Percentiles rank a stretch among this genome's conserved stretches.
Conservation (phyloP, 30 jellyfish, hydroid and myxozoan genomes). For the Chironex yamaguchii region DNA sequence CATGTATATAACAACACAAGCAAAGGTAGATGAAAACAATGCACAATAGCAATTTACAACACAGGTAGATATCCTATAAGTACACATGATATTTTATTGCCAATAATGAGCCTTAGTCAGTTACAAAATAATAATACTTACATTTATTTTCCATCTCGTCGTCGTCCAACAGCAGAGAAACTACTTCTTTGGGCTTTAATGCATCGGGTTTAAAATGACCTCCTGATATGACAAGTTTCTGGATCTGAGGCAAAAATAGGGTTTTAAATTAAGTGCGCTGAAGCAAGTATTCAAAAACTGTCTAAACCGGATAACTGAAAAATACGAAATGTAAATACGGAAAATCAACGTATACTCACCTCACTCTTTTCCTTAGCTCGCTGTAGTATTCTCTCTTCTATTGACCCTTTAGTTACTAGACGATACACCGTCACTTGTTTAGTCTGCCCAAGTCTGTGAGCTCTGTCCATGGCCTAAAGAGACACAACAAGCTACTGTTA, state of each 20-base stretch:
- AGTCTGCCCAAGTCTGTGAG: constrained; percentile 98
- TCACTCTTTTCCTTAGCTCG: constrained; percentile 97
- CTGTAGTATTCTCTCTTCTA: constrained; percentile 90
- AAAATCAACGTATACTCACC: constrained; percentile 73
- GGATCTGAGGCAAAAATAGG: constrained; percentile 75
- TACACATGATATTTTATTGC: no score
- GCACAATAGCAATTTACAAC: no score
- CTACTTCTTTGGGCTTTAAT: constrained; percentile 95
- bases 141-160: constrained; percentile 91
- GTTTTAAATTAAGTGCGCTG: no score
- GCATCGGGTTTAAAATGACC: constrained; percentile 96
- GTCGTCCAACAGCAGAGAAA: constrained; percentile 89
- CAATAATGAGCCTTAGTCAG: no score
- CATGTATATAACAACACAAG: no score
- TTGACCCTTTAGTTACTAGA: constrained; percentile 89
- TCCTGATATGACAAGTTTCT: constrained; percentile 94
- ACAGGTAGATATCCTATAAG: no score
- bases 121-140: constrained; percentile 10
- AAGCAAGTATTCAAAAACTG: no score
- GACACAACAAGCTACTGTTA: neutral
- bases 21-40: no score
- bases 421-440: constrained; percentile 97
- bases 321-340: neutral
- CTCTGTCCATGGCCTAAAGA: constrained; percentile 98
- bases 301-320: no score